Conservation (phyloP, 2,888 invertebrate genomes). For the Apeira syringaria region DNA sequence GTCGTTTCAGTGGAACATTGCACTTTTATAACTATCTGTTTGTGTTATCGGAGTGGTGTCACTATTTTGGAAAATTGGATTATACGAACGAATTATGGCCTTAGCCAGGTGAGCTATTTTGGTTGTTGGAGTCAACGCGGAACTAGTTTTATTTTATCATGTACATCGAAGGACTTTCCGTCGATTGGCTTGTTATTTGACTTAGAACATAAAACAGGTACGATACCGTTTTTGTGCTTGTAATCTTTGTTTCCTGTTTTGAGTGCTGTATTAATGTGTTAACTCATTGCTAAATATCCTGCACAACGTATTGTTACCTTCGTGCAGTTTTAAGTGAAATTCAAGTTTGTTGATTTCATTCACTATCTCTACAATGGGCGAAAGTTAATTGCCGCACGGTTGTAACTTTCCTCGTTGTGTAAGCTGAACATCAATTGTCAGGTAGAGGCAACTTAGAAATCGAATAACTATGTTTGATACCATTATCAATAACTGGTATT, state of each 20-base stretch:
- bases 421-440: constrained; percentile 71
- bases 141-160: constrained; percentile 79
- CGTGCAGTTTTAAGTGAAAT: constrained; percentile 12
- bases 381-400: constrained; percentile 76
- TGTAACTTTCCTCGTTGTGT: constrained; percentile 82
- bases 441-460: constrained; percentile 78
- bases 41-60: constrained; percentile 73
- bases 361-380: constrained; percentile 68
- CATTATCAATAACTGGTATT: constrained; percentile 53
- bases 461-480: constrained; percentile 67
- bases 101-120: constrained; percentile 84
- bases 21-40: constrained; percentile 55
- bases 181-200: constrained; percentile 56
- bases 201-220: constrained; percentile 53
- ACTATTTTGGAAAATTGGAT: constrained; percentile 79
- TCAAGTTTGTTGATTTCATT: constrained; percentile 22
- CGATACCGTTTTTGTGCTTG: constrained; percentile 24
- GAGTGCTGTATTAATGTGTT: constrained; percentile 14
- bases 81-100: constrained; percentile 82
- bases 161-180: constrained; percentile 71
- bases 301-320: not conserved
- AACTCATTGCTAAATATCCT: constrained; percentile 9
- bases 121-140: constrained; percentile 81
- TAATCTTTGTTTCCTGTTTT: constrained; percentile 26
- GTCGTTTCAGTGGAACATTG: constrained; percentile 53